phyloP scores from a whole-genome alignment of 2,888 invertebrate genomes.

The Mayetiola destructor region DNA sequence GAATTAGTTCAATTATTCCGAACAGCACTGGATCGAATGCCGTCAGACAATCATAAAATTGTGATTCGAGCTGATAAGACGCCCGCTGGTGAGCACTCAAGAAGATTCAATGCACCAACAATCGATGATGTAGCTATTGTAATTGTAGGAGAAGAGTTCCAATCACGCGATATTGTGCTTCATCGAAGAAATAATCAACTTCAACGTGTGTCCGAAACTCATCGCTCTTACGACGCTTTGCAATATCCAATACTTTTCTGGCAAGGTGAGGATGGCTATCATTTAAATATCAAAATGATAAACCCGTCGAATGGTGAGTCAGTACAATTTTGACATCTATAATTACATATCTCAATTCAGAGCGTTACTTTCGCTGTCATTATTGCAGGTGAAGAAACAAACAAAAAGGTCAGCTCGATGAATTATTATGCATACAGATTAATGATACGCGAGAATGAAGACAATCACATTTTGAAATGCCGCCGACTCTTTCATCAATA shows the following conservation, averaged over 20 bases:
- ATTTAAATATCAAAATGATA: constrained; percentile 18
- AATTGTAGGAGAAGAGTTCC: constrained; percentile 22
- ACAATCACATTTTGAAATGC: constrained; percentile 22
- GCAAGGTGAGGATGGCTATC: constrained; percentile 23
- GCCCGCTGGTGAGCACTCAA: constrained; percentile 22
- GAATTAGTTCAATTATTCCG: constrained; percentile 25
- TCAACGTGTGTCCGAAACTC: constrained; percentile 22
- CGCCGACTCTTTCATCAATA: constrained; percentile 26
- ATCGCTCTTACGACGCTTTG: constrained; percentile 27
- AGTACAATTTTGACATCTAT: constrained; percentile 20
- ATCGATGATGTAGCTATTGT: constrained; percentile 23
- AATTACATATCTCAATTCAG: too few species aligned
- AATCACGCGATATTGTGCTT: constrained; percentile 23
- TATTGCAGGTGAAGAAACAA: constrained; percentile 18
- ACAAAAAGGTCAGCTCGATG: constrained; percentile 11
- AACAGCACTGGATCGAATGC: constrained; percentile 21
- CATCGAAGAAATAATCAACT: constrained; percentile 21
- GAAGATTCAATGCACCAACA: constrained; percentile 23
- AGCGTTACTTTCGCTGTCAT: too few species aligned
- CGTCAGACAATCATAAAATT: constrained; percentile 21
- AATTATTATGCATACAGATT: neutral
- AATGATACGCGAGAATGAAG: constrained; percentile 14
- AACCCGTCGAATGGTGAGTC: constrained; percentile 18
- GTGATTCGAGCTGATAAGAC: constrained; percentile 24
- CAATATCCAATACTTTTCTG: constrained; percentile 26